Base-by-base conservation (phyloP, 2,888 invertebrate species). In the Lacanobia oleracea region DNA sequence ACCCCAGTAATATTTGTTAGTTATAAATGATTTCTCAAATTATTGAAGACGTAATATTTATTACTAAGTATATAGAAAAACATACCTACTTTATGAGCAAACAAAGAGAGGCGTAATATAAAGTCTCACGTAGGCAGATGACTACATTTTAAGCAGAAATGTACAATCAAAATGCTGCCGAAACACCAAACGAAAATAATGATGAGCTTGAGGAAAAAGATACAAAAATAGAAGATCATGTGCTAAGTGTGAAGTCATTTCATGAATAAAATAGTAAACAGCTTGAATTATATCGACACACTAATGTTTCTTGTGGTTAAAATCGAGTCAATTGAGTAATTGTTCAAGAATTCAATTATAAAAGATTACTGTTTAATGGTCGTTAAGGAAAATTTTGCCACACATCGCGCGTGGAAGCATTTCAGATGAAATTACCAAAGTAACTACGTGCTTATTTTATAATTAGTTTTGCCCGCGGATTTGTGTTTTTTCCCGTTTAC, bases 231-330 rank as follows among this genome's bases (percentile, higher is more conserved):
- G 45, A 40, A 33, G 71, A 67, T 27, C 8, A 50, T 54, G 27
- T 33, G 21, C 18, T 33, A 61, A 68, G 21, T 40, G 9, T 79
- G 77, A 78, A 71, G 77, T 78, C 65, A 81, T 76, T 76, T 72
- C 51, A 37, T 48, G 37, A 71, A 57, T 62, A 62, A 53, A 78
- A 65, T 61, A 59, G 21, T 51, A 21, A 67, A 54, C 5, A 51
- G 9, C n/a, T 54, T 60, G 12, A 9, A 8, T 5, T 21, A 45
- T 64, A 59, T 51, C 18, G 8, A 18, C 12, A n/a, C 18, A 65
- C 51, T 37, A 43, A 37, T 23, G 21, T 48, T 50, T 40, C 16
- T 74, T 80, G 77, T 18, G 77, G 81, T 78, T 65, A 53, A 3
- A 53, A 65, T 70, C 53, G 73, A 63, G 14, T 53, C 2, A 60